Evolutionary conservation across 1,140 invertebrate genomes (phyloP).

Genomic region (Aphelenchoides avenae): DNA sequence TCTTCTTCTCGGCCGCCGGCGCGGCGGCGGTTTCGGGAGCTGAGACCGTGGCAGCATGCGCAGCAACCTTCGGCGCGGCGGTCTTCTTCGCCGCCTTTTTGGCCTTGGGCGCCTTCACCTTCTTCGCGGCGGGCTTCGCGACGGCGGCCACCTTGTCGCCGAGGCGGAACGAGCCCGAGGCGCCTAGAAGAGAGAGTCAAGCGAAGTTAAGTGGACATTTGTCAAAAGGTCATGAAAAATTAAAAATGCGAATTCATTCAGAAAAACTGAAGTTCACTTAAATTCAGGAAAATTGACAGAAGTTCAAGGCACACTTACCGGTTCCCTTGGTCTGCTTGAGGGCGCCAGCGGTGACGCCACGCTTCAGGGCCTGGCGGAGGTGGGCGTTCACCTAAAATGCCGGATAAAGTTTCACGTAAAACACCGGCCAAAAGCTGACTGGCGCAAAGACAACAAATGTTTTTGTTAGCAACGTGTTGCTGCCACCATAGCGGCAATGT

Average conservation of each 20-base stretch:
- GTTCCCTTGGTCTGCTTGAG: conserved; percentile 59
- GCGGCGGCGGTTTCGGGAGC: conserved; percentile 9
- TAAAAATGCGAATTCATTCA: not conserved
- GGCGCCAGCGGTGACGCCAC: conserved; percentile 47
- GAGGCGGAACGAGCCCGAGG: conserved; percentile 60
- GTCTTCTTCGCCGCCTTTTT: conserved; percentile 8
- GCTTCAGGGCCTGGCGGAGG: conserved; percentile 54
- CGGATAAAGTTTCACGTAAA: not conserved
- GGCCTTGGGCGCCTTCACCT: conserved; percentile 23
- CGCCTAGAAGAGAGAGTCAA: conserved; percentile 29
- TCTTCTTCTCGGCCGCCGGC: conserved; percentile 27
- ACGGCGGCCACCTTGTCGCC: conserved; percentile 31
- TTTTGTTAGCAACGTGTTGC: no score
- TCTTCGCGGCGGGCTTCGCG: conserved; percentile 20
- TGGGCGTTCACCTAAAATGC: conserved; percentile 48
- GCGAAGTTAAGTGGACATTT: no score
- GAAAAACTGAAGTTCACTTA: no score
- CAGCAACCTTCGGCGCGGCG: no score
- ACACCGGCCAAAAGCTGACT: no score
- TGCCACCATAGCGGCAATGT: no score
- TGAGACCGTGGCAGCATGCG: conserved; percentile 3
- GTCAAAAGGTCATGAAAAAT: no score
- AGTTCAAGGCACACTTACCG: conserved; percentile 32
- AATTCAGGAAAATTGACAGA: no score
- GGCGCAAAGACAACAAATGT: no score